Evolutionary conservation across 2,888 invertebrate species (phyloP), one percentile per base, ranked within the genome.

Genomic region (Phaedon cochleariae): DNA sequence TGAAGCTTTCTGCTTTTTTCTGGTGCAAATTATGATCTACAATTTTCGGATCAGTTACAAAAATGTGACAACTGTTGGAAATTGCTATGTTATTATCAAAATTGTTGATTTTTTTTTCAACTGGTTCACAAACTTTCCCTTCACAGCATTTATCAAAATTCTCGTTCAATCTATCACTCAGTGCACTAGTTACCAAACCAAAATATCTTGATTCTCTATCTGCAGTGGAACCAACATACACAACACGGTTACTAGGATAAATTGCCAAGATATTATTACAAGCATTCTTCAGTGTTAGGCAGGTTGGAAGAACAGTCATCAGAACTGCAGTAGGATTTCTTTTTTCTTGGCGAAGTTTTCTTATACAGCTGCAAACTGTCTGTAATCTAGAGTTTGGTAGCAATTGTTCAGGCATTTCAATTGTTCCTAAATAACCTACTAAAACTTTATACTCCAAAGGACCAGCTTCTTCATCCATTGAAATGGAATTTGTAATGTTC

Each of bases 371-470:
- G 64, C 94, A 88, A 15, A 97, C 91, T 17, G 93, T 90, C 81
- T 91, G 89, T 72, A 92, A 83, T 61, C 95, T 90, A 12, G 92
- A 90, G 45, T 90, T 90, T 51, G 90, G 89, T 58, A 91, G 86
- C 48, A 93, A 86, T 72, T 94, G 92, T 81, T 92, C 92, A 0
- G 97, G 97, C 86, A 97, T 96, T 84, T 97, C 97, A 69, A 98
- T 96, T 1, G 97, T 97, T 20, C 97, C 97, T 53, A 98, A 86
- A 83, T 98, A 98, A 0, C 97, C 97, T 0, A 98, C 95, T 1
- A 98, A 90, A 0, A 93, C 94, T 73, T 93, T 90, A 77, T 92
- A 93, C 68, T 93, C 93, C 7, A 93, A 86, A 0, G 90, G 85
- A 80, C 86, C 83, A 29, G 77, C 80, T 77, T 86, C 64, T 82